Conservation (phyloP, 2,113 vertebrate species). For the Talpa occidentalis region DNA sequence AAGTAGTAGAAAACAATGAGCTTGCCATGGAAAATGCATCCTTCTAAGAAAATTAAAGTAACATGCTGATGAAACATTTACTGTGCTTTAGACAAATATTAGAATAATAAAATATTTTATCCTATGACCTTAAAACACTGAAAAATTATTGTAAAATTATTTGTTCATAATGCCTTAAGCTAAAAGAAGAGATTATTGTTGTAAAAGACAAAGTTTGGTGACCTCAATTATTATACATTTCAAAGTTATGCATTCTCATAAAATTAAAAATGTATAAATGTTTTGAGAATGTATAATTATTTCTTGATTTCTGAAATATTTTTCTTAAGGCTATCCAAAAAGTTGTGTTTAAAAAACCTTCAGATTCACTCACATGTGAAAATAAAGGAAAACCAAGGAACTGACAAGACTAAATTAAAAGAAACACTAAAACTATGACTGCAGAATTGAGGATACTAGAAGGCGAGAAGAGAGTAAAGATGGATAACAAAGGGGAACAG, state of each 20-base stretch:
- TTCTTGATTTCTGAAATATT: neutral
- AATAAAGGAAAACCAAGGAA: too few relatives aligned
- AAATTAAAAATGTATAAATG: neutral
- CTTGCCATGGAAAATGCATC: neutral
- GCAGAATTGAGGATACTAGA: too few relatives aligned
- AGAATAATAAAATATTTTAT: neutral
- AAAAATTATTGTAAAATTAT: neutral
- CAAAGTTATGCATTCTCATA: neutral
- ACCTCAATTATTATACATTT: neutral
- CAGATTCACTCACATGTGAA: too few relatives aligned
- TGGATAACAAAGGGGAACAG: too few relatives aligned
- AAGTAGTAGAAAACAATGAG: neutral
- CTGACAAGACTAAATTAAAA: too few relatives aligned
- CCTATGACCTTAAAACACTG: neutral
- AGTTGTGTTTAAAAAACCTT: neutral
- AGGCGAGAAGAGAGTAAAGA: too few relatives aligned
- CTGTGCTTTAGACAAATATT: neutral
- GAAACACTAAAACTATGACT: too few relatives aligned
- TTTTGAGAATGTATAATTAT: neutral
- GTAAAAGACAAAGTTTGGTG: neutral
- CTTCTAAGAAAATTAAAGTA: constrained; percentile 3
- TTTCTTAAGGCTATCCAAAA: neutral
- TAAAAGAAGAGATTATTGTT: neutral
- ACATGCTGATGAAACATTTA: neutral
- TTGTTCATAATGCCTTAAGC: neutral